phyloP scores from a whole-genome alignment of 2,888 invertebrate genomes.

The Pyrocoelia pectoralis region DNA sequence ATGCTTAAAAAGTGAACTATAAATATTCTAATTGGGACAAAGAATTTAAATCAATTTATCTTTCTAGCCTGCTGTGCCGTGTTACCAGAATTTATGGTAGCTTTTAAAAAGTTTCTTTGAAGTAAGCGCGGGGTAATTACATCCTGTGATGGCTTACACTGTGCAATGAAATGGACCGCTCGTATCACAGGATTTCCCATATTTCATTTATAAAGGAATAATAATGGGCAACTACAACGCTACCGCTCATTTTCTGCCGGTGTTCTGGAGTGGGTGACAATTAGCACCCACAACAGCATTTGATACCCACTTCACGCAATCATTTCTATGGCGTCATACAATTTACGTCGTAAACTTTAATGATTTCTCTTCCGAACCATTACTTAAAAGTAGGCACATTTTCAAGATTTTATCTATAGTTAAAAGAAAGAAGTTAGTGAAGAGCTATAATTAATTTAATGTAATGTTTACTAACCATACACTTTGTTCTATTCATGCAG shows the following conservation, averaged over 20 bases:
- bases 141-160: constrained; percentile 42
- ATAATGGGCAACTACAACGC: constrained; percentile 35
- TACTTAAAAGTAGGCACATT: constrained; percentile 20
- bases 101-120: constrained; percentile 41
- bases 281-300: constrained; percentile 37
- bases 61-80: constrained; percentile 34
- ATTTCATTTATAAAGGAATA: constrained; percentile 40
- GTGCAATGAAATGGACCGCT: constrained; percentile 48
- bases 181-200: constrained; percentile 43
- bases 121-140: constrained; percentile 50
- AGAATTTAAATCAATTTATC: constrained; percentile 40
- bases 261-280: constrained; percentile 35
- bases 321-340: too few species aligned
- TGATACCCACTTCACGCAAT: too few species aligned
- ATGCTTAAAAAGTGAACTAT: constrained; percentile 2
- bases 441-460: constrained; percentile 35
- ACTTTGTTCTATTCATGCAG: constrained; percentile 33
- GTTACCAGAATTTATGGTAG: constrained; percentile 41
- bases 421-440: constrained; percentile 28
- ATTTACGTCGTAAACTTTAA: constrained; percentile 27
- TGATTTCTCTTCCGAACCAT: constrained; percentile 13
- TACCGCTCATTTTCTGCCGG: too few species aligned
- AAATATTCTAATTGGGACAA: constrained; percentile 18
- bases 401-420: constrained; percentile 32
- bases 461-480: constrained; percentile 35